Evolutionary conservation across 2,113 vertebrate species (phyloP).

Genomic region (Sorex fumeus): DNA sequence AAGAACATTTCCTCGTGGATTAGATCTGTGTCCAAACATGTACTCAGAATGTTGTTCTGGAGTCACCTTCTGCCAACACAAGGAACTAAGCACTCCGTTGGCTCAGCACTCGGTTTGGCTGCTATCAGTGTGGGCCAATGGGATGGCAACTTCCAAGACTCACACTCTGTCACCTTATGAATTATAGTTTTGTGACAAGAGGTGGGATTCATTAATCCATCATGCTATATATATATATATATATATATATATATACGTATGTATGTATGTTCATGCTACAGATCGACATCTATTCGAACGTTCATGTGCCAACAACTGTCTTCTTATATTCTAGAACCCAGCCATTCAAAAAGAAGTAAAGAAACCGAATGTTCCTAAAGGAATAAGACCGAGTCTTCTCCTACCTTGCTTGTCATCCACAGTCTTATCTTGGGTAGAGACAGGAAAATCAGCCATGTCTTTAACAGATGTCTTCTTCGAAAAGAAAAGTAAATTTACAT

Average conservation of each 20-base stretch:
- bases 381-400: slow-evolving; percentile 58
- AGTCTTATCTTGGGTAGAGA: slow-evolving; percentile 83
- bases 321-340: slow-evolving; percentile 24
- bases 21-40: slow-evolving; percentile 23
- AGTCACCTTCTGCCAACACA: slow-evolving; percentile 25
- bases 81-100: slow-evolving; percentile 10
- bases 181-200: slow-evolving; percentile 30
- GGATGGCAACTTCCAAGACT: neutral
- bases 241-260: too few relatives aligned
- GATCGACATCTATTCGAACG: neutral
- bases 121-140: neutral
- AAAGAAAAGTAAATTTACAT: slow-evolving; percentile 79
- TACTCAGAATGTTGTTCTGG: neutral
- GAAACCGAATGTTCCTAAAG: slow-evolving; percentile 10
- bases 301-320: neutral
- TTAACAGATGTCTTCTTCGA: slow-evolving; percentile 87
- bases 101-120: neutral
- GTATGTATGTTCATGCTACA: too few relatives aligned
- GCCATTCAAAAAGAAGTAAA: slow-evolving; percentile 6
- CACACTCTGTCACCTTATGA: neutral
- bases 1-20: slow-evolving; percentile 46
- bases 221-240: too few relatives aligned
- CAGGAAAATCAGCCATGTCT: slow-evolving; percentile 86
- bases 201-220: slow-evolving; percentile 21
- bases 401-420: slow-evolving; percentile 90